phyloP scores from a whole-genome alignment of 2,888 invertebrate species.

The Pachliopta kotzebuea region DNA sequence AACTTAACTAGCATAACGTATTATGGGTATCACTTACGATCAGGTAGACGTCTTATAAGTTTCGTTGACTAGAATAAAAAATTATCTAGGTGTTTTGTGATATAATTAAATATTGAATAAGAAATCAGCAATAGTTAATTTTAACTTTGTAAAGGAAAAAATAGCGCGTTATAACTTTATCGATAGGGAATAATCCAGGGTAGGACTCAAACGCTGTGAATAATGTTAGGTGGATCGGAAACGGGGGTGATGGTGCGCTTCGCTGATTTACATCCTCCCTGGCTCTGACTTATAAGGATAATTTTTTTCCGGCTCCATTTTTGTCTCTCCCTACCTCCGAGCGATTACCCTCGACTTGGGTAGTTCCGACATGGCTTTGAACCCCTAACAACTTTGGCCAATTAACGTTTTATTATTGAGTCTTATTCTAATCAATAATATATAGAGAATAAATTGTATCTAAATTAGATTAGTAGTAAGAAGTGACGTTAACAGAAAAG shows the following conservation, averaged over 20 bases:
- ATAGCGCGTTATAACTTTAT: not conserved
- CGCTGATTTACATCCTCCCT: slow-evolving; percentile 26
- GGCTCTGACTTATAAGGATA: slow-evolving; percentile 25
- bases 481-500: too few species aligned
- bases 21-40: too few species aligned
- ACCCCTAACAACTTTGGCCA: not conserved
- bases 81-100: too few species aligned
- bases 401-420: not conserved
- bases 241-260: slow-evolving; percentile 23
- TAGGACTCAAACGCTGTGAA: slow-evolving; percentile 18
- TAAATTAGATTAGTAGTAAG: too few species aligned
- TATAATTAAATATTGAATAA: too few species aligned
- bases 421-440: too few species aligned
- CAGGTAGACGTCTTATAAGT: too few species aligned
- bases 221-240: slow-evolving; percentile 27
- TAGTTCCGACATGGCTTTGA: slow-evolving; percentile 5
- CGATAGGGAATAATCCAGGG: slow-evolving; percentile 7
- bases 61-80: too few species aligned
- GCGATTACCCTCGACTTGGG: slow-evolving; percentile 22
- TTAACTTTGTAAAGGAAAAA: too few species aligned
- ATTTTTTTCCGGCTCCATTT: slow-evolving; percentile 26
- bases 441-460: too few species aligned
- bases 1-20: too few species aligned
- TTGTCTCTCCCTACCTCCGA: slow-evolving; percentile 25
- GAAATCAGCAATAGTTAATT: too few species aligned